Evolutionary conservation across 2,888 invertebrate genomes (phyloP).

Genomic region (Thymelicus sylvestris): DNA sequence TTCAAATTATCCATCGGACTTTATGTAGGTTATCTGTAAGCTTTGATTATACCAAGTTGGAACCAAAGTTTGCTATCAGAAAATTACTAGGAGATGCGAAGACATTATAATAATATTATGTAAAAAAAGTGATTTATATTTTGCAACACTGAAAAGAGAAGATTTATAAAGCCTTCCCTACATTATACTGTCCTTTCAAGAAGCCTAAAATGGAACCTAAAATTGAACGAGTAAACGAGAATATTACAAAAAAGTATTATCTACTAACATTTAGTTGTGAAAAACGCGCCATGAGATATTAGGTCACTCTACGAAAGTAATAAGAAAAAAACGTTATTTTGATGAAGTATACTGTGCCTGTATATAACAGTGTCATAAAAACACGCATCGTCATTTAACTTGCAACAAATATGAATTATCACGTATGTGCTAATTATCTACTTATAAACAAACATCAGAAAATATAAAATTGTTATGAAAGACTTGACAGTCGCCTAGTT

Average conservation of each 20-base stretch:
- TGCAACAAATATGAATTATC: background rate
- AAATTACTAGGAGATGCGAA: too few species aligned
- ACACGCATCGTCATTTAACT: background rate
- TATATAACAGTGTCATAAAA: conserved; percentile 6
- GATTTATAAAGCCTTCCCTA: background rate
- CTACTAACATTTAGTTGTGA: conserved; percentile 7
- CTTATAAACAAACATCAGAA: background rate
- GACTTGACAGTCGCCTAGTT: too few species aligned
- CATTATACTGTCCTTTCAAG: background rate
- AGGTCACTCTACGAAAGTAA: background rate
- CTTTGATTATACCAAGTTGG: too few species aligned
- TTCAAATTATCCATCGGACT: too few species aligned
- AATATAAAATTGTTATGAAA: too few species aligned
- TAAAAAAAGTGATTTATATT: too few species aligned
- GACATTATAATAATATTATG: too few species aligned
- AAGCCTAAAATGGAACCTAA: conserved; percentile 8
- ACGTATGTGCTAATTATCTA: background rate
- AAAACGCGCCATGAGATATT: background rate
- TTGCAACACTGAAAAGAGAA: background rate
- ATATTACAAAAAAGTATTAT: conserved; percentile 19
- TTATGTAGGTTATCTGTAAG: too few species aligned
- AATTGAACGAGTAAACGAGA: conserved; percentile 13
- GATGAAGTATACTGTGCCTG: background rate
- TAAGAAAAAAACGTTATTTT: conserved; percentile 19
- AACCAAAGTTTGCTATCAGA: too few species aligned